Base-by-base conservation (phyloP, 2,797 vertebrate genomes). In the Chelonia mydas region DNA sequence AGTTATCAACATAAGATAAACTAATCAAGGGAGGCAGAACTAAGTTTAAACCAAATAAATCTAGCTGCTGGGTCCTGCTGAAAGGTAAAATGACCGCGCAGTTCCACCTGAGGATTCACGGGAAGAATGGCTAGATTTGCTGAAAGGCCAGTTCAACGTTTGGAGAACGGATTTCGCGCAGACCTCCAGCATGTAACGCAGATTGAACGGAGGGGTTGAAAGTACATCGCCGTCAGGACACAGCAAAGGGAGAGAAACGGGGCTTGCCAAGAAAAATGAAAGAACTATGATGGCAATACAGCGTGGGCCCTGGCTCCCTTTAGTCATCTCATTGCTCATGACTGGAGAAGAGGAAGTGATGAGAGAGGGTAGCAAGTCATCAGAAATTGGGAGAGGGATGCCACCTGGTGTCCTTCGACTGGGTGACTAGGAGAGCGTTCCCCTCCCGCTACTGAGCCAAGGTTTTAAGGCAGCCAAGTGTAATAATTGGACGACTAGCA, bases 51-150 rank as follows among this genome's bases (percentile, higher is more conserved):
- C 11, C n/a, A 28, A 5, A 17, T 11, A 85, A 84, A 84, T 23
- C 0, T 0, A 87, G 41, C 1, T 0, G 4, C 41, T 89, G 31
- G 1, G 2, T 78, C 41, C 89, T 13, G 0, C 74, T 86, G 74
- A 59, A 86, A 93, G 1, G 28, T 53, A 45, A 6, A 49, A 16
- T 0, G 6, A 7, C 33, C 51, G 1, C 2, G 19, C 47, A 31
- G 9, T 87, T 91, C 87, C 41, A 74, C 1, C 37, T 76, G 23
- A 90, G 28, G 50, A 27, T 51, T 96, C 68, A 72, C 1, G 4
- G 33, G 77, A 91, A 81, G 84, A 61, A 79, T 50, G 6, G 1
- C 3, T 28, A 21, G 12, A 27, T 80, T 86, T 92, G 11, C 49
- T 41, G 16, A 72, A 88, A 87, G 31, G 12, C 16, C 23, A n/a